Percentiles rank a stretch among this genome's conserved stretches.
These are phyloP conservation scores for Nannospalax galili DNA, from an alignment of 2,113 vertebrate genomes.

Conservation along the genomic window DNA sequence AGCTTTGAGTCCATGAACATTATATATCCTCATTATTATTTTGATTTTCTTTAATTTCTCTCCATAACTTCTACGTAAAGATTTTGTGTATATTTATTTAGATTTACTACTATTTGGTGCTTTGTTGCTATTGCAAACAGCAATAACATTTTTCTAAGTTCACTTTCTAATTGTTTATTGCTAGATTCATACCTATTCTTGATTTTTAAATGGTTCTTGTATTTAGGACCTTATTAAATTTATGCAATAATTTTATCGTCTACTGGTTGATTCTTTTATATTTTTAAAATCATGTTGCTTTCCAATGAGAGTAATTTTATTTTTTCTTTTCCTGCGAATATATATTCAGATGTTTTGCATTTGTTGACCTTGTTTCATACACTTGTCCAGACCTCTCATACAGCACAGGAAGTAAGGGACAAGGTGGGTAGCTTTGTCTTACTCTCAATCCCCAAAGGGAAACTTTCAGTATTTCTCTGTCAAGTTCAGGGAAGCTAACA, in stretches of 20 bases:
- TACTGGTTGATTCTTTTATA: neutral
- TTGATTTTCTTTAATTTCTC: slow-evolving; percentile 11
- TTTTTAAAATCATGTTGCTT: neutral
- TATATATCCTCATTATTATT: neutral
- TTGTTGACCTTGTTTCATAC: neutral
- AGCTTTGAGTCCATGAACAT: neutral
- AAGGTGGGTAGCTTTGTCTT: neutral
- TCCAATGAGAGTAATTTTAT: neutral
- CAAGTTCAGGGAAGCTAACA: neutral
- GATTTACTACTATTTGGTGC: neutral
- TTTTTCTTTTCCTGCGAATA: neutral
- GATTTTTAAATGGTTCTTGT: neutral
- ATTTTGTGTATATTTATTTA: neutral
- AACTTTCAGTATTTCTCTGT: neutral
- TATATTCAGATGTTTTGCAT: neutral
- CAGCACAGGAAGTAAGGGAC: neutral
- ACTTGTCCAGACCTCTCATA: neutral
- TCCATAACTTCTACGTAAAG: neutral
- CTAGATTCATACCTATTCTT: neutral
- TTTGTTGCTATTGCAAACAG: neutral
- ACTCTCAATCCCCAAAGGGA: neutral
- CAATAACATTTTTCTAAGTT: neutral
- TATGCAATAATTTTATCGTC: neutral
- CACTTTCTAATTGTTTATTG: slow-evolving; percentile 9
- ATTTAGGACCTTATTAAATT: neutral